A percentile compares a stretch with the other conserved stretches of the same genome.
phyloP scores from a whole-genome alignment of 2,113 vertebrate species.

The Chloroceryle aenea region DNA sequence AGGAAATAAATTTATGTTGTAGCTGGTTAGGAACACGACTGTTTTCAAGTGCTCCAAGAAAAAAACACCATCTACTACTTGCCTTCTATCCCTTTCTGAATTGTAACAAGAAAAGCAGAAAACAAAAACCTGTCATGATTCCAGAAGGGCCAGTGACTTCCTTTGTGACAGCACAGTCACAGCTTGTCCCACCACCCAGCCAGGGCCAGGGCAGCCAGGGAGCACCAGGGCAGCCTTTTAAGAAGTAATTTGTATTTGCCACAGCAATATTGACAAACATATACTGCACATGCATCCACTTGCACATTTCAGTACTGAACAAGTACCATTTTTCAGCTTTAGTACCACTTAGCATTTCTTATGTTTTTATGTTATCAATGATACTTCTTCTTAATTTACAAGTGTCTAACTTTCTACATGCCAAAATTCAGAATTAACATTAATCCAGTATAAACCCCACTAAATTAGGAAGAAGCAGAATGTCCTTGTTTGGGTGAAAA shows the following conservation, averaged over 20 bases:
- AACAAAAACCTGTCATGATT: not conserved
- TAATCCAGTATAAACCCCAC: not conserved
- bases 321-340: not conserved
- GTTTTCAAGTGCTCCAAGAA: not conserved
- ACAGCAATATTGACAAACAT: not conserved
- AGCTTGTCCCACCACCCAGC: rapidly evolving
- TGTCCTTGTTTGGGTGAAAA: too few relatives aligned
- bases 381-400: not conserved
- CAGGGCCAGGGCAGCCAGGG: rapidly evolving
- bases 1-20: not conserved
- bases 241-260: not conserved
- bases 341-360: not conserved
- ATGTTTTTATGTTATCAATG: not conserved
- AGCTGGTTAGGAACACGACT: not conserved
- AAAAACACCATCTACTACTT: not conserved
- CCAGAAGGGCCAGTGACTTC: not conserved
- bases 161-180: not conserved
- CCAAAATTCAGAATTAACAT: not conserved
- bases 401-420: not conserved
- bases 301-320: not conserved
- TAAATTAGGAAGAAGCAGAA: not conserved
- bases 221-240: not conserved
- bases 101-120: not conserved
- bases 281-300: not conserved
- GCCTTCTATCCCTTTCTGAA: not conserved